These are phyloP conservation scores for Hoplias malabaricus DNA, from an alignment of 2,113 vertebrate genomes.

Conservation along the genomic window DNA sequence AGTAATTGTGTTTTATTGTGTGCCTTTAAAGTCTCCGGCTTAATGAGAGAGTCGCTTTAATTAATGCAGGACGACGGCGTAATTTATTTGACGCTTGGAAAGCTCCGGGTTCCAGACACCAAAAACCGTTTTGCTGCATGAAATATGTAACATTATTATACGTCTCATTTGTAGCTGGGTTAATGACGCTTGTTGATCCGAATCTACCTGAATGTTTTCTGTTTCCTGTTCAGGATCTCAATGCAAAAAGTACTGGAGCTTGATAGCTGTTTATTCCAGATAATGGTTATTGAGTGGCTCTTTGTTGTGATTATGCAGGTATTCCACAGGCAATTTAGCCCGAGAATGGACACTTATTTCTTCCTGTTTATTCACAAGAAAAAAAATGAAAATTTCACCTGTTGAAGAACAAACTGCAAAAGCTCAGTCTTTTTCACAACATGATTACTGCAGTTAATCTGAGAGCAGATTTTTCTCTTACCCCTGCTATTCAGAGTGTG, in stretches of 20 bases:
- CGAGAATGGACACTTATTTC: background rate
- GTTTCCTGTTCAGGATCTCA: background rate
- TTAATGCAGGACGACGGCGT: background rate
- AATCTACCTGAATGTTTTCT: background rate
- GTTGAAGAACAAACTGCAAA: background rate
- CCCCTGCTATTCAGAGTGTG: too few relatives aligned
- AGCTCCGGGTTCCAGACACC: background rate
- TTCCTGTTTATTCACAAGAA: too few relatives aligned
- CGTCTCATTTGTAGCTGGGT: background rate
- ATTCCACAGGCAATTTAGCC: background rate
- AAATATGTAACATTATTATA: background rate
- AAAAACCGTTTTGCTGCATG: background rate
- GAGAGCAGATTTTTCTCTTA: background rate
- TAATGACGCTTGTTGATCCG: background rate
- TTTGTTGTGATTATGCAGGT: background rate
- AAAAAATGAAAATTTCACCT: too few relatives aligned
- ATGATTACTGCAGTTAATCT: background rate
- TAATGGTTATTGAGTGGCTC: background rate
- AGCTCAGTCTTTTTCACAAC: too few relatives aligned
- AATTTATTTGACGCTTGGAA: constrained; percentile 11
- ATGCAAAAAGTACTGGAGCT: background rate
- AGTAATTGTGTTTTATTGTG: constrained; percentile 13
- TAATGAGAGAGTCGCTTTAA: background rate
- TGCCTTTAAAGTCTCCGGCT: constrained; percentile 6
- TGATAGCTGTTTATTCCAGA: background rate